phyloP scores from a whole-genome alignment of 2,113 vertebrate species.

The Uria aalge region DNA sequence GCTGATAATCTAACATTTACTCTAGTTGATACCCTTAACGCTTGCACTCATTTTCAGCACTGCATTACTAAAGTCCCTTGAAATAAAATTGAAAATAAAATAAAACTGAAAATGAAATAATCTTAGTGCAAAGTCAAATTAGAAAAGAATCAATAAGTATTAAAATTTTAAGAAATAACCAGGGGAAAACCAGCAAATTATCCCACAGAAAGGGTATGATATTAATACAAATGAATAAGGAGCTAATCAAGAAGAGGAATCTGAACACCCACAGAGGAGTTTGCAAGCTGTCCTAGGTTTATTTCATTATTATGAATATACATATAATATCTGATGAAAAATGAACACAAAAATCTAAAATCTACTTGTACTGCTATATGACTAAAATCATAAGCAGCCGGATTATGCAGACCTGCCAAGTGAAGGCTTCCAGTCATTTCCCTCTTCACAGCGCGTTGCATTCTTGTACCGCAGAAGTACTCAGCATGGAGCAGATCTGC shows the following conservation, averaged over 20 bases:
- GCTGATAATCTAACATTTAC: neutral
- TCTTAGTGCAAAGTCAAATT: neutral
- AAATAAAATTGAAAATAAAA: neutral
- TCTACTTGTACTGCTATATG: neutral
- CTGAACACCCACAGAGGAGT: slow-evolving; percentile 7
- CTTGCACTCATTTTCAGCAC: neutral
- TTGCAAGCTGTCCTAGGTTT: neutral
- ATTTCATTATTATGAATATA: neutral
- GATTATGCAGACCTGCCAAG: neutral
- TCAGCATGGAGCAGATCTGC: neutral
- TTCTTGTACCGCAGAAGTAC: neutral
- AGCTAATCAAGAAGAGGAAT: neutral
- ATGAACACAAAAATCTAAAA: neutral
- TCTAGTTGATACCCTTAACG: neutral
- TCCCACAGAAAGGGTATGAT: neutral
- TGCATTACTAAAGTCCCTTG: neutral
- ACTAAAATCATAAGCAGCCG: neutral
- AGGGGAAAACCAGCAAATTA: neutral
- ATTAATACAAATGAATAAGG: neutral
- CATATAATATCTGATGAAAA: neutral
- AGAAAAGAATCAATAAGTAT: neutral
- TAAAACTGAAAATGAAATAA: neutral
- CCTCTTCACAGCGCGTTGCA: neutral
- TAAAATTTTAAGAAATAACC: neutral
- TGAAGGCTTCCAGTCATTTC: neutral